Base-by-base conservation (phyloP, 2,113 vertebrate species). In the Sitta europaea region DNA sequence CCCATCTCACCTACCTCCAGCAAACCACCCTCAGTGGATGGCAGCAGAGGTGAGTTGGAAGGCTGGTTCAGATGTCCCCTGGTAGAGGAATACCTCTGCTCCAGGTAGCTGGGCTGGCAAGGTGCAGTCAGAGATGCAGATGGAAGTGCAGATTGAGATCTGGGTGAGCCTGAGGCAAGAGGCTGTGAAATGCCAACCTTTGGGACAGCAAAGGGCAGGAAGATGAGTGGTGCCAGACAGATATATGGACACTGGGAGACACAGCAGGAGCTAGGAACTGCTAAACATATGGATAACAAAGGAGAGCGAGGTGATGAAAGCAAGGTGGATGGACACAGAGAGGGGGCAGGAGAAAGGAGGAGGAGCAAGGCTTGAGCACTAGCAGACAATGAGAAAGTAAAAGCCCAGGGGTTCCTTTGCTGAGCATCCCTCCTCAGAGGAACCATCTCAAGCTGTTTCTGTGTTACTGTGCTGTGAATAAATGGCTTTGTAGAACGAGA, bases 61-160 rank as follows among this genome's bases (percentile, higher is more conserved):
- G 42, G 42, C 16, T 66, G 43, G 20, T 9, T 48, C 42, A 29
- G 35, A 33, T 0, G 0, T 42, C 8, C 35, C 23, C 43, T 35
- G 21, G 51, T 3, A 50, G 43, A 58, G 43, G 42, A 57, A 17
- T 29, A 42, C 9, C 20, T 54, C 40, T 67, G 51, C 53, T 43
- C 21, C 43, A 43, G 25, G 51, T 7, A 24, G 29, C 42, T 57
- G 70, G 61, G 51, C 21, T 31, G 25, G 51, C 71, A 86, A 17
- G 25, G 31, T 25, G 31, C 35, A 58, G 43, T 6, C 16, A 14
- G 51, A 66, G 17, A 58, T 35, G 21, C 36, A 50, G 43, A 14
- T 50, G 51, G 31, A 42, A 42, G 18, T 25, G 51, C 13, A 57
- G 51, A 42, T 0, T 50, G 61, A 75, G 35, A 36, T 75, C 17